phyloP scores from a whole-genome alignment of 2,888 invertebrate species.

The Aspidapion aeneum region DNA sequence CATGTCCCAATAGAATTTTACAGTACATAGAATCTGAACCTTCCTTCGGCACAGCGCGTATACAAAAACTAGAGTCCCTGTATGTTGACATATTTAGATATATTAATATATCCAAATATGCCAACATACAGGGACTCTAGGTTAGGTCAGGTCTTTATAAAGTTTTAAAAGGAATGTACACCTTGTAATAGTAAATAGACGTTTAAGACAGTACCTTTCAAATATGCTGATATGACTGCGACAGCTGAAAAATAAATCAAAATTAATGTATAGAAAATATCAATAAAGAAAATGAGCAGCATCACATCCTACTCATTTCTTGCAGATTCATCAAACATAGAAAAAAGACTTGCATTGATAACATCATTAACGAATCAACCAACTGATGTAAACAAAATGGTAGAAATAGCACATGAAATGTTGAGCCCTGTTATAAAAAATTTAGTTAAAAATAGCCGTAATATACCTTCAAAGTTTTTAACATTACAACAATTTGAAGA shows the following conservation, averaged over 20 bases:
- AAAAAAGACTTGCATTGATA: constrained; percentile 7
- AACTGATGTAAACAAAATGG: constrained; percentile 15
- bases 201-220: not conserved
- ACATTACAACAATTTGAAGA: constrained; percentile 9
- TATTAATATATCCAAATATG: too few relatives aligned
- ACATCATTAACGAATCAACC: constrained; percentile 5
- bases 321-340: constrained; percentile 9
- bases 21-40: too few relatives aligned
- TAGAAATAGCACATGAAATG: constrained; percentile 14
- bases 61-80: too few relatives aligned
- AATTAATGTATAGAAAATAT: not conserved
- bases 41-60: too few relatives aligned
- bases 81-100: too few relatives aligned
- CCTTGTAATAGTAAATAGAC: too few relatives aligned
- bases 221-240: not conserved
- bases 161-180: too few relatives aligned
- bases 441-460: constrained; percentile 4
- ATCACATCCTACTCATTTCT: not conserved
- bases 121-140: too few relatives aligned
- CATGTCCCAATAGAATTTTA: too few relatives aligned
- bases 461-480: constrained; percentile 10
- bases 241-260: not conserved
- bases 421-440: constrained; percentile 16
- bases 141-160: too few relatives aligned
- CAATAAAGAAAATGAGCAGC: not conserved